Evolutionary conservation across 2,797 vertebrate species (phyloP), one percentile per base, ranked within the genome.

Genomic region (Scolopax rusticola): DNA sequence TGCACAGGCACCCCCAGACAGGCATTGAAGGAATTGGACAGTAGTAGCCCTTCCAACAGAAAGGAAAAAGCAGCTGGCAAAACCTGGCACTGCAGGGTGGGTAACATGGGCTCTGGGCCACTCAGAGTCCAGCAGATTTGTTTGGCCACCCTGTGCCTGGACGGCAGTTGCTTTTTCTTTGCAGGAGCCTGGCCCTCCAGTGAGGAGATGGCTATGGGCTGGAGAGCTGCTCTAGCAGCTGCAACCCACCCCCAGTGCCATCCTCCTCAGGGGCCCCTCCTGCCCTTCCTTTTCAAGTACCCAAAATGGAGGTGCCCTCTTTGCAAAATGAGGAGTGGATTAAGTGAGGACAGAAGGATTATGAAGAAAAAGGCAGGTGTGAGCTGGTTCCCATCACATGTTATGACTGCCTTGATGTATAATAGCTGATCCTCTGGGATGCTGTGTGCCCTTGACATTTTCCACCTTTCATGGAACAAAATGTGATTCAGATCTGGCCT

Each of bases 1-100:
- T 28, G 30, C 16, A 36, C 0, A 0, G 23, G 4, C n/a, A 45
- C 4, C 43, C 25, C 7, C 53, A 40, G 60, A 51, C 33, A 76
- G 60, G 36, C 28, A 30, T 60, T 4, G 4, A n/a, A 61, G 80
- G 73, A 67, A 59, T 33, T 23, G n/a, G 86, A 27, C 8, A 1
- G 0, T 15, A 43, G n/a, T 11, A 50, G 67, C 36, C 9, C 33
- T 63, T 77, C 38, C 43, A 59, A 5, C 89, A 70, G 71, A 28
- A 63, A 77, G 25, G 57, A 18, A 47, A 54, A 43, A 70, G 32
- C 32, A 13, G 21, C 27, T 50, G 41, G 53, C 23, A 67, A 54
- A 64, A 33, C 20, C n/a, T 33, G 54, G 3, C 36, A 10, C 41
- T 56, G 70, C 2, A 1, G 28, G 20, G 40, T 73, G 76, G 79